Evolutionary conservation across 2,888 invertebrate genomes (phyloP).

Genomic region (Lithophane leautieri): DNA sequence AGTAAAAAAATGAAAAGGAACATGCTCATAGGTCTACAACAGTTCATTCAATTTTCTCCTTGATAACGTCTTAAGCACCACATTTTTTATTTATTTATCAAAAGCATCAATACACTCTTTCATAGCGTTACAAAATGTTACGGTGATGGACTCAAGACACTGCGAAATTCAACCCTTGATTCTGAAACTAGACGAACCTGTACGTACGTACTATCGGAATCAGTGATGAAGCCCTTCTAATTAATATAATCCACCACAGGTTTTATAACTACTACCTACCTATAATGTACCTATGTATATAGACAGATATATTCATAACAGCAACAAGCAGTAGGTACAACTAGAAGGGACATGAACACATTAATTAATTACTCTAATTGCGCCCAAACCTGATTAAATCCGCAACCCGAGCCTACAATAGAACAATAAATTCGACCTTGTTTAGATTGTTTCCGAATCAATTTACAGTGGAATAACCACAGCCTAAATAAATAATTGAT

Average conservation of each 20-base stretch:
- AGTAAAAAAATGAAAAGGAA: too few relatives aligned
- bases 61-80: background rate
- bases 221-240: background rate
- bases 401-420: conserved; percentile 40
- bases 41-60: background rate
- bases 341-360: conserved; percentile 46
- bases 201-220: background rate
- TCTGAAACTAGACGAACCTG: background rate
- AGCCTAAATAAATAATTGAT: conserved; percentile 68
- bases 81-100: background rate
- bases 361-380: conserved; percentile 63
- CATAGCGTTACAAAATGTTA: background rate
- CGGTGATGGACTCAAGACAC: background rate
- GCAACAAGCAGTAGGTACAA: background rate
- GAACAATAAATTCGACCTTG: conserved; percentile 61
- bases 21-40: too few relatives aligned
- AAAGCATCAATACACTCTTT: background rate
- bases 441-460: conserved; percentile 64
- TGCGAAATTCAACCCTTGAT: background rate
- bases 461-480: conserved; percentile 61
- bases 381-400: conserved; percentile 52
- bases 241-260: background rate
- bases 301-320: background rate
- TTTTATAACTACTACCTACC: background rate
- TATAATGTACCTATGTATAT: background rate